Percentiles rank a stretch among this genome's conserved stretches.
phyloP scores from a whole-genome alignment of 1,140 invertebrate genomes.

The Anoplolepis gracilipes region DNA sequence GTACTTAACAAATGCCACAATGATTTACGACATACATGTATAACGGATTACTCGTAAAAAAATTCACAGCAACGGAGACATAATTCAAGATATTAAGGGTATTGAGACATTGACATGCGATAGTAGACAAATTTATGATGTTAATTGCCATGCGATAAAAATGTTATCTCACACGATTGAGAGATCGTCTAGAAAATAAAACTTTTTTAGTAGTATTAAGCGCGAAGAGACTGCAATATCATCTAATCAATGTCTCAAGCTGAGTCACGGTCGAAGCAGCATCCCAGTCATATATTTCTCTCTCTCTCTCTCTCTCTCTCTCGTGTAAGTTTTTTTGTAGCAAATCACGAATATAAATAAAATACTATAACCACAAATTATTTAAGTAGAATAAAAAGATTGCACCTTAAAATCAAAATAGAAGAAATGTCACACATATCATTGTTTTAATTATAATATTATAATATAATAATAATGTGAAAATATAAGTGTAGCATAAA shows the following conservation, averaged over 20 bases:
- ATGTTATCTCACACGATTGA: neutral
- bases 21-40: slow-evolving; percentile 16
- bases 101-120: neutral
- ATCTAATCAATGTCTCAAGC: slow-evolving; percentile 32
- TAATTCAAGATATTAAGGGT: neutral
- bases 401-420: slow-evolving; percentile 6
- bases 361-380: slow-evolving; percentile 32
- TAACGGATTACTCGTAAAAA: neutral
- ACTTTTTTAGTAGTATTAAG: neutral
- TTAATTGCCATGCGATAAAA: slow-evolving; percentile 10
- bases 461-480: slow-evolving; percentile 28
- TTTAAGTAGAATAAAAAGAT: slow-evolving; percentile 15
- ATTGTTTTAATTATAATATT: neutral
- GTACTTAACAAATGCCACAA: slow-evolving; percentile 26
- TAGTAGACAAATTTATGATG: neutral
- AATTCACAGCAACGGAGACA: neutral
- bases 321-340: neutral
- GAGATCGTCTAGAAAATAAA: neutral
- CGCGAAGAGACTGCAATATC: neutral
- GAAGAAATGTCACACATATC: neutral
- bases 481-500: neutral
- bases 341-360: slow-evolving; percentile 34
- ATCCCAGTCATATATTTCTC: neutral
- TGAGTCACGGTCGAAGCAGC: slow-evolving; percentile 5
- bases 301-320: no score